These are phyloP conservation scores for Lophotriccus pileatus DNA, from an alignment of 2,797 vertebrate genomes.

Conservation along the genomic window DNA sequence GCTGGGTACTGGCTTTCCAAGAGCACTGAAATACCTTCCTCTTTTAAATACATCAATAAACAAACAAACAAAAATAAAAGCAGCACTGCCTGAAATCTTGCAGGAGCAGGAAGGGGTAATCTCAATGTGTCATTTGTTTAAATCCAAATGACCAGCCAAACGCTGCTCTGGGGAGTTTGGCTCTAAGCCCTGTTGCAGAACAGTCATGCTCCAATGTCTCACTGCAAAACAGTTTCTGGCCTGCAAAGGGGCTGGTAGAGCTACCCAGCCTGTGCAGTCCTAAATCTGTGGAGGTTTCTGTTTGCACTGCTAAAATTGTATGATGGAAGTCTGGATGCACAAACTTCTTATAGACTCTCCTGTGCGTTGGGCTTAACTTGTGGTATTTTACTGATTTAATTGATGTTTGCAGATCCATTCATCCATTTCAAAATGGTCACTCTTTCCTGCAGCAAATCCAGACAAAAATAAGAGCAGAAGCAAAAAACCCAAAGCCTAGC, in stretches of 20 bases:
- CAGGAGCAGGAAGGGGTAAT: not conserved
- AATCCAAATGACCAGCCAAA: not conserved
- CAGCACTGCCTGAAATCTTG: slow-evolving; percentile 12
- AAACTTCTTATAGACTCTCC: not conserved
- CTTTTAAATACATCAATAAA: slow-evolving; percentile 40
- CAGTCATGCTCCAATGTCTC: not conserved
- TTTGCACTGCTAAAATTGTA: not conserved
- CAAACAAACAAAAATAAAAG: slow-evolving; percentile 60
- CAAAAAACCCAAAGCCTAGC: not conserved
- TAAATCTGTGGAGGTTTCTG: not conserved
- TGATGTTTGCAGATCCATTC: not conserved
- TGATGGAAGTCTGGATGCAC: not conserved
- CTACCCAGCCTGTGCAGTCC: not conserved
- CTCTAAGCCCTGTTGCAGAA: not conserved
- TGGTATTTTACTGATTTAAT: not conserved
- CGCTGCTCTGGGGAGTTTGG: not conserved
- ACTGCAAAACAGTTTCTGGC: not conserved
- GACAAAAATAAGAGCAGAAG: not conserved
- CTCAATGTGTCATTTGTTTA: slow-evolving; percentile 50
- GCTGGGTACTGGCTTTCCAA: slow-evolving; percentile 4
- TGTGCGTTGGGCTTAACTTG: not conserved
- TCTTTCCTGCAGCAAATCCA: not conserved
- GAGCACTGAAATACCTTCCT: slow-evolving; percentile 14
- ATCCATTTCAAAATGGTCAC: not conserved
- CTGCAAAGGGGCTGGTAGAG: not conserved